Base-by-base conservation (phyloP, 1,140 invertebrate genomes). In the Chironomus striatipennis region DNA sequence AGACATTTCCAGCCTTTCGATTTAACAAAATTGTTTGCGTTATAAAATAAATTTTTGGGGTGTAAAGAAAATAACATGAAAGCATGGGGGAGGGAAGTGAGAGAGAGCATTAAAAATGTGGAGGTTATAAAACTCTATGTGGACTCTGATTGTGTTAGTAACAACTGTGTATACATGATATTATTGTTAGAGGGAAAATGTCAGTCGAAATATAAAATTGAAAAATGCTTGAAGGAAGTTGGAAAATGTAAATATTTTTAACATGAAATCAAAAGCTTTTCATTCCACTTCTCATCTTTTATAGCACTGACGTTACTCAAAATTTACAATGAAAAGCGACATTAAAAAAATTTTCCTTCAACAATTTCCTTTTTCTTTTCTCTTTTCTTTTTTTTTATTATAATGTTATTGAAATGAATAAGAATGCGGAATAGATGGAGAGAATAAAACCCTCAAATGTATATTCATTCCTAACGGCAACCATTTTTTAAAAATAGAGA, bases 1-100 rank as follows among this genome's bases (percentile, higher is more conserved):
- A 34, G 24, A 34, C 24, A 47, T 47, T 47, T 47, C 43, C 9
- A 47, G 43, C 43, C 15, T 47, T 47, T 47, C 43, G 43, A 47
- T 47, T 17, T 67, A 67, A 67, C 64, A 67, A 67, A 67, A 67
- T 18, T 67, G 64, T 67, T 67, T 67, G 64, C 18, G 64, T 20
- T 6, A 67, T 67, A 67, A 67, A 67, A 67, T 67, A 67, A 67
- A 67, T 67, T 67, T 67, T 67, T 67, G 64, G 64, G 64, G 64
- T 18, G 64, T 20, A 67, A 67, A 67, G 64, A 67, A 67, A 67
- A 67, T 67, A 67, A 67, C 64, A 67, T 67, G 64, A n/a, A n/a
- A 17, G 47, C 47, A 12, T n/a, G n/a, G n/a, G n/a, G 47, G 47
- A 57, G 47, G 10, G 9, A n/a, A n/a, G n/a, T n/a, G 64, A 67